Evolutionary conservation across 2,797 vertebrate species (phyloP), one percentile per base, ranked within the genome.

Genomic region (Microcaecilia unicolor): DNA sequence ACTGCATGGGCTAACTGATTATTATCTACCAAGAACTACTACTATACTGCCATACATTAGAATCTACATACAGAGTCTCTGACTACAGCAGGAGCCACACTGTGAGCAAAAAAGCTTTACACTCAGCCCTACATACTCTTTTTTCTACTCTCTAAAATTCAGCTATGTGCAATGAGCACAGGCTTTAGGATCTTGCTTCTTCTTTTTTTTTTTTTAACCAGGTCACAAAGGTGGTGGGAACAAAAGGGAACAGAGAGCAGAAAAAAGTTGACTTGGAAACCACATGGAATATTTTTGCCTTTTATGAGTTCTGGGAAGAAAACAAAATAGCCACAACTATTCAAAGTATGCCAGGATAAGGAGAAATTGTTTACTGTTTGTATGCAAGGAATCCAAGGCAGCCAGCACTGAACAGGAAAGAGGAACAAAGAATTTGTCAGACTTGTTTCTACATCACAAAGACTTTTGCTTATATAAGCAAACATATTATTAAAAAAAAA

Each of bases 291-390:
- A 48, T 72, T 64, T 70, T 74, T 58, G 70, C 61, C 68, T 74
- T 74, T 72, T 70, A 51, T 60, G 57, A 79, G 78, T 81, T 68
- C 75, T 74, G 73, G 55, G 70, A 75, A 75, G 61, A 31, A 26
- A 44, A 57, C 67, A 70, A 78, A 76, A 73, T 64, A 75, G 60
- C 61, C 44, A 6, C 71, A 70, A 64, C 52, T 70, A 80, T 81
- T 77, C 63, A 15, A 85, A 78, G 70, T 70, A 81, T 80, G 64
- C 64, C 40, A 28, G 58, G 72, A 70, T 74, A 76, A 72, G 69
- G 70, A 72, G 71, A 65, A 63, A 29, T 67, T 76, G 67, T 74
- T 74, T 65, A 64, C 63, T 78, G 63, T 73, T 74, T 66, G 75
- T 66, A 64, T 48, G 71, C 57, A 55, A 52, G 61, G 64, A 57